Percentiles rank a stretch among this genome's conserved stretches.
Evolutionary conservation across 2,888 invertebrate genomes (phyloP).

Genomic region (Eupithecia tripunctaria): DNA sequence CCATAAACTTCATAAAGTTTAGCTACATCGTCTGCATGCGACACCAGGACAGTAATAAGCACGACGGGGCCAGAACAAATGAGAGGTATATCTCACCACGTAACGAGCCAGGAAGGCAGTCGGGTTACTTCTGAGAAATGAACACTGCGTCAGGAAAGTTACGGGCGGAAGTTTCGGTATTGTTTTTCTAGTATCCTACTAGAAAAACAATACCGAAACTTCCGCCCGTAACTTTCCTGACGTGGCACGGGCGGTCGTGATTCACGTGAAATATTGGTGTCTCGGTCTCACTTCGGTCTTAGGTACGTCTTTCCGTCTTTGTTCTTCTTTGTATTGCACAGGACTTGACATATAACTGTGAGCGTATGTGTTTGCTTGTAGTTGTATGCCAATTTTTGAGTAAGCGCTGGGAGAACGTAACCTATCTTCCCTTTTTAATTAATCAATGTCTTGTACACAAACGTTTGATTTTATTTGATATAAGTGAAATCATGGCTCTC

Average conservation of each 20-base stretch:
- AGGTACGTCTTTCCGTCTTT: no score
- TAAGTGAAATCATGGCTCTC: neutral
- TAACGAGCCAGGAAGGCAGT: conserved; percentile 30
- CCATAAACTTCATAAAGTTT: neutral
- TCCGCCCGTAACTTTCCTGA: neutral
- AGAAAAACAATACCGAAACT: neutral
- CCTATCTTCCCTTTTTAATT: no score
- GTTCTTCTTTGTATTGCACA: no score
- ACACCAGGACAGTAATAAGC: conserved; percentile 28
- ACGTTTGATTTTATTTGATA: no score
- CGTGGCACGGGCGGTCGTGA: no score
- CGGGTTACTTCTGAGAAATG: conserved; percentile 17
- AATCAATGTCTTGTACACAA: no score
- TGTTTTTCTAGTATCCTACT: neutral
- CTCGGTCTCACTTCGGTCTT: no score
- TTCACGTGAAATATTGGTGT: no score
- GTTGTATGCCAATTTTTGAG: no score
- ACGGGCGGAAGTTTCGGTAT: neutral
- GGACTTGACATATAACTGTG: no score
- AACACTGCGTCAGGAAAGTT: conserved; percentile 1
- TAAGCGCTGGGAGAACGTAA: no score
- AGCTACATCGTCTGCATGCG: neutral
- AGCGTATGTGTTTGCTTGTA: no score
- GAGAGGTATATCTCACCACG: conserved; percentile 38
- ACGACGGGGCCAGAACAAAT: conserved; percentile 39